Evolutionary conservation across 2,113 vertebrate genomes (phyloP).

Genomic region (Phaethornis superciliosus): DNA sequence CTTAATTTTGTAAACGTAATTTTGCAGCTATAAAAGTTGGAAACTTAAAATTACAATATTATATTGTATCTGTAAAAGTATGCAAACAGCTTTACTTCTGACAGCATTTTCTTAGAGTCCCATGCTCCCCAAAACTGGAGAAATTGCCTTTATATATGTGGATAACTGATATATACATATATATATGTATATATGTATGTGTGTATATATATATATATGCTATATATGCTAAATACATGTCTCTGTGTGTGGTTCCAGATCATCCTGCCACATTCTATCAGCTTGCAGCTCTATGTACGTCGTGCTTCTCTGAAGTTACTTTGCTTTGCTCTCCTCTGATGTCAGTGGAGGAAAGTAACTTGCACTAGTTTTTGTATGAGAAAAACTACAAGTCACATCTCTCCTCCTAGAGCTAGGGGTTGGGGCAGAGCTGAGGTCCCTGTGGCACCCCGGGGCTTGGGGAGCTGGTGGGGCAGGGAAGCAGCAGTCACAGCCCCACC

Average conservation of each 20-base stretch:
- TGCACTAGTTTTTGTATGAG: not conserved
- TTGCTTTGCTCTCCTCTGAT: not conserved
- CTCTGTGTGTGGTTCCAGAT: slow-evolving; percentile 21
- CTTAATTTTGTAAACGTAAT: not conserved
- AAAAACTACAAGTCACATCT: not conserved
- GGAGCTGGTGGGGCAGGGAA: rapidly evolving
- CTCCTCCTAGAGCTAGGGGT: not conserved
- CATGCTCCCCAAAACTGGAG: not conserved
- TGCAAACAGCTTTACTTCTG: not conserved
- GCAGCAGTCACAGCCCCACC: not conserved
- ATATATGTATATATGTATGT: too few relatives aligned
- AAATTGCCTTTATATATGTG: not conserved
- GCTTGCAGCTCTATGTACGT: not conserved
- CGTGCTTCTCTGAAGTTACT: not conserved
- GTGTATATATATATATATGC: too few relatives aligned
- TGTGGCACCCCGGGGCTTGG: rapidly evolving
- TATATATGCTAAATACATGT: too few relatives aligned
- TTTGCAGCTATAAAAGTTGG: not conserved
- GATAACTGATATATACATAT: not conserved
- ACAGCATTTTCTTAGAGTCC: not conserved
- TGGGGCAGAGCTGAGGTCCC: not conserved
- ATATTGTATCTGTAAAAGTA: not conserved
- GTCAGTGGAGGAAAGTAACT: not conserved
- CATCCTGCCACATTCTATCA: slow-evolving; percentile 16
- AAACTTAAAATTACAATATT: not conserved